Base-by-base conservation (phyloP, 2,797 vertebrate species). In the Rhodeus uyekii region DNA sequence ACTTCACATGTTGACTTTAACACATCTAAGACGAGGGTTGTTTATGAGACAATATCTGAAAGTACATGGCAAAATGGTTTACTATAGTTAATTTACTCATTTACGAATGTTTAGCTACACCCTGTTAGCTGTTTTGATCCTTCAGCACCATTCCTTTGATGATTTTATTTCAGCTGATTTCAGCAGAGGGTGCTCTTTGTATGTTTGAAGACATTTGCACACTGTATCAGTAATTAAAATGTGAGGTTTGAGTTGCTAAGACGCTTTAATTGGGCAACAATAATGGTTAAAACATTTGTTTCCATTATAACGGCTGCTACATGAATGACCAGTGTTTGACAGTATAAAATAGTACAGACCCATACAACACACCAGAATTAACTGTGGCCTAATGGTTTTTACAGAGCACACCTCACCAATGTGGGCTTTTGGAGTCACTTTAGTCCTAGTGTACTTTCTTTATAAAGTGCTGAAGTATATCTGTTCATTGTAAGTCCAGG, bases 141-240 rank as follows among this genome's bases (percentile, higher is more conserved):
- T 29, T 24, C 22, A 10, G 5, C 16, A 12, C 16, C 1, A 8
- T 72, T 65, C 13, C 5, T 24, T 13, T 4, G 3, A 32, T 38
- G 12, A n/a, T 77, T 78, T 18, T 74, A 53, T 69, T 29, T 81
- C 10, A 6, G 55, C 71, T 61, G 4, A 29, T 69, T 68, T 88
- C 91, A 87, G 88, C 85, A 94, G 91, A 88, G 89, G 91, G 91
- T 86, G 88, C 91, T 83, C 74, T 84, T 91, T 58, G 78, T 87
- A 84, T 90, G 84, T 84, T 82, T 42, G 19, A 53, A 65, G 76
- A 65, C 4, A 46, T 36, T 38, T 46, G 48, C 44, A 19, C 3
- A 46, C 65, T 71, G 13, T 18, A n/a, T 36, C 55, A 19, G 3
- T 5, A 36, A 44, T 48, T 42, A 72, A 68, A 65, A 9, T 32